A percentile compares a stretch with the other conserved stretches of the same genome.
Conservation (phyloP, 1,140 invertebrate species). For the Panagrolaimus sp. region DNA sequence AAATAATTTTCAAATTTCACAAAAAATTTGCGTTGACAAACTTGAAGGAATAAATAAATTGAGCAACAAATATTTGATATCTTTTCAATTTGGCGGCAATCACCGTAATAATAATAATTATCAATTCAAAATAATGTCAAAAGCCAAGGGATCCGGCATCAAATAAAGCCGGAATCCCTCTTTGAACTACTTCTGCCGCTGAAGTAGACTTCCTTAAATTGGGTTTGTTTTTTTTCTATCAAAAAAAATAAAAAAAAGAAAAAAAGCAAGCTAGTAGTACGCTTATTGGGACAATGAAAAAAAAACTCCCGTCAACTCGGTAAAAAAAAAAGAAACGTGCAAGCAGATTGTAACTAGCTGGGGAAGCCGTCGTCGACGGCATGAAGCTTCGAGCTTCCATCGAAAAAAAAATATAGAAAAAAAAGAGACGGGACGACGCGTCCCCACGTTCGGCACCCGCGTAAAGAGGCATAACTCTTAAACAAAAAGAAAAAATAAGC, state of each 20-base stretch:
- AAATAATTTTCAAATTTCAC: too few species aligned
- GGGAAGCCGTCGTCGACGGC: conserved; percentile 5
- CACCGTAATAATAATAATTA: too few species aligned
- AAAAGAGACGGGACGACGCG: conserved; percentile 7
- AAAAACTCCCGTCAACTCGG: conserved; percentile 12
- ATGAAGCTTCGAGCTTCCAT: conserved; percentile 18
- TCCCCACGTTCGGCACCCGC: conserved; percentile 18
- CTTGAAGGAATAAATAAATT: too few species aligned
- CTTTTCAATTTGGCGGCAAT: too few species aligned
- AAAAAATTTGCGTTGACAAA: too few species aligned
- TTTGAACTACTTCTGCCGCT: background rate
- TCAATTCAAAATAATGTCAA: too few species aligned
- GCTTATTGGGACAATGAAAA: background rate
- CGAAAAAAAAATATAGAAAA: conserved; percentile 14
- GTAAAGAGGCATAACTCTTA: conserved; percentile 11
- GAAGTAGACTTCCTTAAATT: conserved; percentile 10
- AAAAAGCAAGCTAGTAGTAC: conserved; percentile 13
- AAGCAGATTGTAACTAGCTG: conserved; percentile 11
- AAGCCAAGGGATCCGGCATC: too few species aligned
- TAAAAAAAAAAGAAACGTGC: conserved; percentile 13
- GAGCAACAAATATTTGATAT: too few species aligned
- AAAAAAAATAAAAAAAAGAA: conserved; percentile 14
- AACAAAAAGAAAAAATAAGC: conserved; percentile 7
- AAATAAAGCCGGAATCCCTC: too few species aligned
- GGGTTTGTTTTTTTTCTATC: conserved; percentile 9